A percentile compares a stretch with the other conserved stretches of the same genome.
These are phyloP conservation scores for Tanytarsus gracilentus DNA, from an alignment of 2,888 invertebrate genomes.

Conservation along the genomic window DNA sequence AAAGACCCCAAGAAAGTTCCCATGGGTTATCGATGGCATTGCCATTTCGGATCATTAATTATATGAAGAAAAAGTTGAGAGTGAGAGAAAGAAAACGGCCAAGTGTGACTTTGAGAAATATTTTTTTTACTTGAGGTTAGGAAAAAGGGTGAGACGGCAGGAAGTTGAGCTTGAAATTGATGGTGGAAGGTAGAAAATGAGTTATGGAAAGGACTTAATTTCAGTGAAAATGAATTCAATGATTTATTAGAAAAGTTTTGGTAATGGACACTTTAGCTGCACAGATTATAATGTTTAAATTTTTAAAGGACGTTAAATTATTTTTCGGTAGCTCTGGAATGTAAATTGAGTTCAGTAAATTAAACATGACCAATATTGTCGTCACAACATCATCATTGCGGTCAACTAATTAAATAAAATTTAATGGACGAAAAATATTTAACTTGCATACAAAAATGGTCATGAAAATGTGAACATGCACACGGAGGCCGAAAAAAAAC, in stretches of 20 bases:
- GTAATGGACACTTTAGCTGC: background rate
- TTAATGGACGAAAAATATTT: too few species aligned
- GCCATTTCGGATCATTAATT: slow-evolving; percentile 24
- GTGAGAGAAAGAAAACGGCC: background rate
- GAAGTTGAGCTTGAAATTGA: slow-evolving; percentile 8
- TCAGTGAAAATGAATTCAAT: slow-evolving; percentile 12
- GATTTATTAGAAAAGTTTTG: background rate
- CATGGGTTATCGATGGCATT: background rate
- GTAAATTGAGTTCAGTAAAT: too few species aligned
- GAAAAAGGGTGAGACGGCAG: slow-evolving; percentile 3
- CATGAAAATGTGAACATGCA: too few species aligned
- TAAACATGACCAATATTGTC: too few species aligned
- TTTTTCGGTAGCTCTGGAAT: too few species aligned
- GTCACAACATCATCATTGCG: too few species aligned
- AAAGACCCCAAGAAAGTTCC: too few species aligned
- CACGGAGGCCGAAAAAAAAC: too few species aligned
- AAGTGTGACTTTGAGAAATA: slow-evolving; percentile 24
- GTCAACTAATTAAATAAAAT: too few species aligned
- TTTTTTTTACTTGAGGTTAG: background rate
- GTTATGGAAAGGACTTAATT: slow-evolving; percentile 1
- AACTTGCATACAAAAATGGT: too few species aligned
- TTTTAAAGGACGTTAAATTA: too few species aligned
- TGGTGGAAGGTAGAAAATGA: background rate
- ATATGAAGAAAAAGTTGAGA: slow-evolving; percentile 3
- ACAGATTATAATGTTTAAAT: too few species aligned